Conservation (phyloP, 64 coral and sea anemone genomes). For the Porites lutea region DNA sequence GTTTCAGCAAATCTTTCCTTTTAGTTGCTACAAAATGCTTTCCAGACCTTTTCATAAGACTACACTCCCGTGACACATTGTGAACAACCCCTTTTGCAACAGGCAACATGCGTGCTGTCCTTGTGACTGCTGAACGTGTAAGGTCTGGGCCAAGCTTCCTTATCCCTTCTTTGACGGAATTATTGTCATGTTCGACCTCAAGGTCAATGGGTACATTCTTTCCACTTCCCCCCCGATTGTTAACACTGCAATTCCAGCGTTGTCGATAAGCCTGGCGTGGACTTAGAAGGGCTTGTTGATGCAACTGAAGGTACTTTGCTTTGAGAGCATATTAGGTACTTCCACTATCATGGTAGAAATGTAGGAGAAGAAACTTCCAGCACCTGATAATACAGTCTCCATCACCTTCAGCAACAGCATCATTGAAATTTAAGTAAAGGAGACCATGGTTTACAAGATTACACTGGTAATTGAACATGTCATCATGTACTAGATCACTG, state of each 20-base stretch:
- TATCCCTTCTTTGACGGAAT: slow-evolving; percentile 41
- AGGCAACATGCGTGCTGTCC: neutral
- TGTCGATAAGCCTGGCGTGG: slow-evolving; percentile 56
- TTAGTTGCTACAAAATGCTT: slow-evolving; percentile 17
- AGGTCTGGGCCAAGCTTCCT: slow-evolving; percentile 58
- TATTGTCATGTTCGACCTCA: slow-evolving; percentile 59
- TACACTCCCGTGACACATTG: neutral
- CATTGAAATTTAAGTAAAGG: slow-evolving; percentile 48
- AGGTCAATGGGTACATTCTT: slow-evolving; percentile 64
- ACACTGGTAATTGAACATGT: slow-evolving; percentile 61
- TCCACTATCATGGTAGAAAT: slow-evolving; percentile 19
- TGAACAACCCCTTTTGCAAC: neutral
- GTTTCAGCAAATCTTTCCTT: slow-evolving; percentile 26
- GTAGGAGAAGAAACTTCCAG: slow-evolving; percentile 61
- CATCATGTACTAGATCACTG: slow-evolving; percentile 41
- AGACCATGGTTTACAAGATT: slow-evolving; percentile 34
- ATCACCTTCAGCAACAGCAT: slow-evolving; percentile 67
- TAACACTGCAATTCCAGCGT: slow-evolving; percentile 45
- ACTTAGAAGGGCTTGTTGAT: slow-evolving; percentile 30
- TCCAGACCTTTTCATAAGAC: neutral
- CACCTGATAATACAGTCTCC: slow-evolving; percentile 47
- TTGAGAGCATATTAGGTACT: slow-evolving; percentile 77
- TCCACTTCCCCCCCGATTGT: neutral
- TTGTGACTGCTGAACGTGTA: slow-evolving; percentile 18
- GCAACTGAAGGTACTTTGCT: slow-evolving; percentile 38